Evolutionary conservation across 2,797 vertebrate genomes (phyloP).

Genomic region (Limosa lapponica): DNA sequence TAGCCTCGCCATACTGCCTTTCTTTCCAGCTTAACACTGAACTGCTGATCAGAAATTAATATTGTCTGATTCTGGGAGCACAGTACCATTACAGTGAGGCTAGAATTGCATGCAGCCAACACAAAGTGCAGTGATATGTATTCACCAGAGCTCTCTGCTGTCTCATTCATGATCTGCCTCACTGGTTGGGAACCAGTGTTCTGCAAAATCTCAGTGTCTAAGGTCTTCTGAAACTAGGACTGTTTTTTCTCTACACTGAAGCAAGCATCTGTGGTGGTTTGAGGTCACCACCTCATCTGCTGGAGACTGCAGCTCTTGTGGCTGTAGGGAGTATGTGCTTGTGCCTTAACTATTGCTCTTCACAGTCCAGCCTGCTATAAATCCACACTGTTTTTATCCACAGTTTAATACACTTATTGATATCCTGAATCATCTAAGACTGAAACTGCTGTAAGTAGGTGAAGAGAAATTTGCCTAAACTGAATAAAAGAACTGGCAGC

Average conservation of each 20-base stretch:
- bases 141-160: not conserved
- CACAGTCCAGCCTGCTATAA: not conserved
- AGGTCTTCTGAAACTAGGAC: not conserved
- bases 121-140: not conserved
- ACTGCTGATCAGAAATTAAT: slow-evolving; percentile 66
- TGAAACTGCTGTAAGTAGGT: not conserved
- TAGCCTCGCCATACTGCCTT: not conserved
- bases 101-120: not conserved
- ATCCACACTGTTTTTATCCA: not conserved
- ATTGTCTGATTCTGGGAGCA: slow-evolving; percentile 37
- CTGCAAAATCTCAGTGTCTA: not conserved
- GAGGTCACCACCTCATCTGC: not conserved
- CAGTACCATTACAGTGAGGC: not conserved
- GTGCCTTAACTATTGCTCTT: not conserved
- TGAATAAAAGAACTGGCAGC: not conserved
- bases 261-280: not conserved
- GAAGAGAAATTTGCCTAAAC: not conserved
- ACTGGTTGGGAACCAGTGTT: not conserved
- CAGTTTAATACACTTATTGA: not conserved
- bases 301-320: not conserved
- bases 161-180: not conserved
- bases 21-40: slow-evolving; percentile 45
- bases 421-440: not conserved
- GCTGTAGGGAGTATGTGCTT: not conserved
- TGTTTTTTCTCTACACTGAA: not conserved